Percentiles rank a stretch among this genome's conserved stretches.
Conservation (phyloP, 2,888 invertebrate genomes). For the Bellardia pandia region DNA sequence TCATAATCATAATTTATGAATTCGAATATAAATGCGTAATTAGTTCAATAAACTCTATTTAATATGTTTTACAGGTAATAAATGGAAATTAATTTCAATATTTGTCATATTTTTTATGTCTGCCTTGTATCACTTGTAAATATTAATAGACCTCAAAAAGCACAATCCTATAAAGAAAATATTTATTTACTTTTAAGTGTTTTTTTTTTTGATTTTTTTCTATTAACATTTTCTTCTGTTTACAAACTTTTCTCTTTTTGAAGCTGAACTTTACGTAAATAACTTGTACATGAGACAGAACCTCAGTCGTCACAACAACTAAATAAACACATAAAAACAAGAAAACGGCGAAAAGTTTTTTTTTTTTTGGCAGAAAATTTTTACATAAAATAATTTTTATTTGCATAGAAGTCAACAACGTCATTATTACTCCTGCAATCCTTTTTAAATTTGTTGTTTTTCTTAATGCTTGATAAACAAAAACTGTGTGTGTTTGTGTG, state of each 20-base stretch:
- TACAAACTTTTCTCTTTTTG: not conserved
- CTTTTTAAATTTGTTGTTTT: conserved; percentile 3
- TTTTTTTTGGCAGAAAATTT: not conserved
- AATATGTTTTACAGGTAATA: too few relatives aligned
- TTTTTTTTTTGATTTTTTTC: not conserved
- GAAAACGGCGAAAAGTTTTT: not conserved
- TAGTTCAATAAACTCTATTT: too few relatives aligned
- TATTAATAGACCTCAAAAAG: conserved; percentile 39
- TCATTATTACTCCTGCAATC: conserved; percentile 27
- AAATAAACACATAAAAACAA: conserved; percentile 11
- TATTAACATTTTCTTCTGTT: not conserved
- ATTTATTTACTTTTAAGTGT: conserved; percentile 18
- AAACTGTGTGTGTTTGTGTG: not conserved
- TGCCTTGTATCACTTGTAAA: not conserved
- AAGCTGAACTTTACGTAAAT: conserved; percentile 9
- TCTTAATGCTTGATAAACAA: not conserved
- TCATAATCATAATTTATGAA: too few relatives aligned
- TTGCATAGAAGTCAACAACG: conserved; percentile 31
- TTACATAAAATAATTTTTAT: conserved; percentile 16
- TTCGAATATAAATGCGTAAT: too few relatives aligned
- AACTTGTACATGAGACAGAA: conserved; percentile 22
- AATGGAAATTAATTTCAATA: not conserved
- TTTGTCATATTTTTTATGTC: not conserved
- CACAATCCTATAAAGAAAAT: conserved; percentile 17
- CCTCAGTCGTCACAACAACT: conserved; percentile 11